These are phyloP conservation scores for Philopedon plagiatum DNA, from an alignment of 2,888 invertebrate species.

Conservation along the genomic window DNA sequence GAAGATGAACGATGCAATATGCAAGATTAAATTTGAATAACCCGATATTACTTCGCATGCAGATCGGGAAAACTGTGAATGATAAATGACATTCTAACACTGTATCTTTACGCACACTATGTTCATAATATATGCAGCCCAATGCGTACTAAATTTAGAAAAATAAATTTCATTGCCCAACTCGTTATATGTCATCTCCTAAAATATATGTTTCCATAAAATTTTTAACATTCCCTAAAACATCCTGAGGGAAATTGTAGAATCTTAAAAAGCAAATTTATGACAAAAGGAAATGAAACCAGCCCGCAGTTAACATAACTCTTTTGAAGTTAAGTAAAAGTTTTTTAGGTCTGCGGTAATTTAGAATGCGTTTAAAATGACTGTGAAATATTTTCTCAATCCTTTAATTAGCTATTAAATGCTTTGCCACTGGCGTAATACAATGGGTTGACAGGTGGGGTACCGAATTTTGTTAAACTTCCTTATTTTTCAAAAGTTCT, in stretches of 20 bases:
- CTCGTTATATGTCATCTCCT: slow-evolving; percentile 8
- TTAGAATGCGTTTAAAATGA: background rate
- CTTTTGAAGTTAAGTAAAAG: background rate
- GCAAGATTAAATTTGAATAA: background rate
- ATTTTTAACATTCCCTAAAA: slow-evolving; percentile 17
- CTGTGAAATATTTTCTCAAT: background rate
- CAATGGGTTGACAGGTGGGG: no score
- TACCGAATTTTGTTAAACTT: no score
- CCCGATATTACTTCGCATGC: slow-evolving; percentile 1
- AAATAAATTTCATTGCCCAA: slow-evolving; percentile 13
- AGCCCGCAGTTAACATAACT: slow-evolving; percentile 17
- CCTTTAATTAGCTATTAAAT: no score
- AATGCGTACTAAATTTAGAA: slow-evolving; percentile 15
- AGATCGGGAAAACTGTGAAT: background rate
- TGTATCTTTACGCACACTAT: background rate
- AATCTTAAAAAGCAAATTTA: slow-evolving; percentile 17
- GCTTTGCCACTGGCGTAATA: no score
- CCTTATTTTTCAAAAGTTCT: no score
- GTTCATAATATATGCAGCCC: background rate
- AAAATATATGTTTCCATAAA: slow-evolving; percentile 14
- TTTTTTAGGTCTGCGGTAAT: background rate
- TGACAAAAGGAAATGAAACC: slow-evolving; percentile 21
- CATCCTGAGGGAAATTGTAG: slow-evolving; percentile 9
- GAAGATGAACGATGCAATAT: background rate
- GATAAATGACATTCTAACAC: slow-evolving; percentile 5